Evolutionary conservation across 1,140 invertebrate genomes (phyloP), one percentile per base, ranked within the genome.

Genomic region (Apis laboriosa): DNA sequence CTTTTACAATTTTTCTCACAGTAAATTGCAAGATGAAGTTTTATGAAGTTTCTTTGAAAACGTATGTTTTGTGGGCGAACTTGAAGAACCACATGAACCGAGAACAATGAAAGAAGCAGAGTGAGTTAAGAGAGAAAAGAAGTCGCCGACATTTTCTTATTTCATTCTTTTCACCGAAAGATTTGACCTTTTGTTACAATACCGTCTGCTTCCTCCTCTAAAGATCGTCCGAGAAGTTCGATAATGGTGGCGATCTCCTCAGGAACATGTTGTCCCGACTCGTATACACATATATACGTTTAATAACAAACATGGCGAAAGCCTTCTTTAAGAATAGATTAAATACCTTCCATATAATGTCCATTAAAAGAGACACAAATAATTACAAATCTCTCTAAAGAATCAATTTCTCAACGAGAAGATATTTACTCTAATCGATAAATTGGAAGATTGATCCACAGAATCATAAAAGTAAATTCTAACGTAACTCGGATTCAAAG

Each of bases 101-200:
- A 63, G 58, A 61, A 61, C 56, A 61, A 75, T 51, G 72, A 75
- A 75, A 19, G n/a, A 60, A 24, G 17, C 34, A 24, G n/a, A 61
- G 9, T 17, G 13, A 43, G 34, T 51, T 61, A 49, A 43, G 24
- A 28, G 12, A 15, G 58, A 49, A 49, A 61, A 75, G 70, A 63
- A 61, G 72, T 61, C 58, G 17, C 58, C 1, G 15, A 19, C 72
- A 61, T 61, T 60, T 75, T 75, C 72, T 63, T 75, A 75, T 75
- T 75, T 75, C 72, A 61, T 75, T 75, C 58, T 12, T 49, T 63
- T 21, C 34, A 9, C 13, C 9, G 17, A 24, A 15, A 21, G 72
- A 49, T 61, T 61, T 61, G 34, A 74, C 58, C 56, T 61, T 75
- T 75, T 75, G 56, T 75, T 17, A 9, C 4, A 11, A 49, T 43